Evolutionary conservation across 2,888 invertebrate species (phyloP).

Genomic region (Dolomedes plantarius): DNA sequence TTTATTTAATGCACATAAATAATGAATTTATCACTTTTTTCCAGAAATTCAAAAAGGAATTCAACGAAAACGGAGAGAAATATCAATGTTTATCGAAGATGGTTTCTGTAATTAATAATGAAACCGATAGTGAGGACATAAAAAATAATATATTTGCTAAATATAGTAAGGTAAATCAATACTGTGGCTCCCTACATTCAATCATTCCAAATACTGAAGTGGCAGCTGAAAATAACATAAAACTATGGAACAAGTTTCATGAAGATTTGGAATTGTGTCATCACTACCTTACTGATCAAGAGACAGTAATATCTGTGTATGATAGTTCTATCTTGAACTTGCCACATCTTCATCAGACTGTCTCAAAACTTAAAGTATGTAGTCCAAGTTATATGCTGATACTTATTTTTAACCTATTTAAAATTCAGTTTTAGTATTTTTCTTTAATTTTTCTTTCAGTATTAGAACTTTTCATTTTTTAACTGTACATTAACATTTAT

Average conservation of each 20-base stretch:
- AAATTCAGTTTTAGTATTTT: too few species aligned
- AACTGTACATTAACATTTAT: too few species aligned
- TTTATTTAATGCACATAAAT: too few species aligned
- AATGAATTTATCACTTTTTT: background rate
- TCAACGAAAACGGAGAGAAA: background rate
- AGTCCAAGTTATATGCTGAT: background rate
- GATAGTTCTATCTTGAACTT: slow-evolving; percentile 7
- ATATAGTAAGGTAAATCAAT: background rate
- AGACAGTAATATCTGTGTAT: background rate
- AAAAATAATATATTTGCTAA: background rate
- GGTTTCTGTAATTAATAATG: background rate
- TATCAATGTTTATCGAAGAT: background rate
- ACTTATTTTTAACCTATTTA: too few species aligned
- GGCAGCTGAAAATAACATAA: slow-evolving; percentile 2
- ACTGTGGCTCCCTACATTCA: background rate
- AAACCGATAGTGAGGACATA: background rate
- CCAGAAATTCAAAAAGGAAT: background rate
- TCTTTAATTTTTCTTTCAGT: too few species aligned
- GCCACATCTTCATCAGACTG: slow-evolving; percentile 7
- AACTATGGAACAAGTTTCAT: slow-evolving; percentile 32
- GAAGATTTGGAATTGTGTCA: slow-evolving; percentile 4
- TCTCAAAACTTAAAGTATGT: slow-evolving; percentile 37
- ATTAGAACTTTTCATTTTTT: too few species aligned
- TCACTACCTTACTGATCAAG: slow-evolving; percentile 4
- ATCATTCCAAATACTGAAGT: background rate